phyloP scores from a whole-genome alignment of 2,888 invertebrate species.

The Gymnosoma rotundatum region DNA sequence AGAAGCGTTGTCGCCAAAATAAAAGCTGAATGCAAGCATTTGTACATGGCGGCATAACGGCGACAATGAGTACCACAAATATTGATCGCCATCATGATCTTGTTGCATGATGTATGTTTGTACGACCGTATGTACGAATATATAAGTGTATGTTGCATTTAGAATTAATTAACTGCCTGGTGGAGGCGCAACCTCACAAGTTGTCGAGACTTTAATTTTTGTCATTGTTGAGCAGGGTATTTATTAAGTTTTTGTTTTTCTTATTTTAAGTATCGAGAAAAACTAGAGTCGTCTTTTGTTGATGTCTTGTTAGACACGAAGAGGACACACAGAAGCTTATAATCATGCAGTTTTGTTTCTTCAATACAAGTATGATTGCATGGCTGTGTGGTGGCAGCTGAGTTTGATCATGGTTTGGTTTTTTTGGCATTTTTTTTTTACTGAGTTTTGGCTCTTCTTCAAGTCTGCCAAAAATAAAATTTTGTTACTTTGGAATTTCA shows the following conservation, averaged over 20 bases:
- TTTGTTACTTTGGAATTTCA: constrained; percentile 65
- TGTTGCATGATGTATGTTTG: constrained; percentile 72
- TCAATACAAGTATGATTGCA: constrained; percentile 21
- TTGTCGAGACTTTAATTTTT: constrained; percentile 71
- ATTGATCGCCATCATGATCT: constrained; percentile 70
- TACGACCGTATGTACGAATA: constrained; percentile 1
- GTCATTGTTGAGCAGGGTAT: constrained; percentile 66
- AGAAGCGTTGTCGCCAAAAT: constrained; percentile 51
- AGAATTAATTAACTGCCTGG: constrained; percentile 79
- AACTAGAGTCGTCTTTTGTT: constrained; percentile 73
- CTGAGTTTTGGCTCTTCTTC: constrained; percentile 15
- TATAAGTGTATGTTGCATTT: constrained; percentile 43
- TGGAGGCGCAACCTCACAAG: constrained; percentile 74
- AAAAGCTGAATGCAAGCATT: constrained; percentile 63
- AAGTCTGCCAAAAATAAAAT: constrained; percentile 52
- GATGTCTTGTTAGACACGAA: constrained; percentile 79
- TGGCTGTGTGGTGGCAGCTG: constrained; percentile 70
- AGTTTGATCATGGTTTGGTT: constrained; percentile 55
- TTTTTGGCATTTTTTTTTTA: not conserved
- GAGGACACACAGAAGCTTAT: constrained; percentile 79
- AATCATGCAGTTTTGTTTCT: constrained; percentile 54
- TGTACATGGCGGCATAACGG: constrained; percentile 71
- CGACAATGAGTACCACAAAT: constrained; percentile 71
- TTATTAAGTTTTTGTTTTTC: not conserved
- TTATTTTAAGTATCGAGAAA: constrained; percentile 36